Evolutionary conservation across 1,140 invertebrate genomes (phyloP).

Genomic region (Anthonomus grandis): DNA sequence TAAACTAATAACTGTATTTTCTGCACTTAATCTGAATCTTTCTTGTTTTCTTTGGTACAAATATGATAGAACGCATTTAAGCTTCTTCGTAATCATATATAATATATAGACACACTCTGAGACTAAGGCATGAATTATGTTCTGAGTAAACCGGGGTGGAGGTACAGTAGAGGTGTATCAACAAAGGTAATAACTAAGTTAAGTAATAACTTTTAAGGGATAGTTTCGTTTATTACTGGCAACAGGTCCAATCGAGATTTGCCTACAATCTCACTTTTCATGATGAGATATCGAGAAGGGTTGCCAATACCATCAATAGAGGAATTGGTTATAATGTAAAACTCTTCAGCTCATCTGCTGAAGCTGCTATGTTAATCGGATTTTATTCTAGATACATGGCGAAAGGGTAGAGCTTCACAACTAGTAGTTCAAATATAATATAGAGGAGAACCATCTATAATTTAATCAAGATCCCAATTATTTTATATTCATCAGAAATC

Average conservation of each 20-base stretch:
- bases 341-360: constrained; percentile 16
- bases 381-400: constrained; percentile 48
- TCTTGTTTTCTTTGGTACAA: too few species aligned
- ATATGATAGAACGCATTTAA: too few species aligned
- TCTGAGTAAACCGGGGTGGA: too few species aligned
- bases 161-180: too few species aligned
- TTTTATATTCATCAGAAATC: too few species aligned
- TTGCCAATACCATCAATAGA: constrained; percentile 60
- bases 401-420: constrained; percentile 52
- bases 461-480: constrained; percentile 63
- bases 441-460: constrained; percentile 66
- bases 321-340: constrained; percentile 55
- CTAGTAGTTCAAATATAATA: constrained; percentile 55
- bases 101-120: too few species aligned
- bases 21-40: too few species aligned
- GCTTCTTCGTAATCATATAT: too few species aligned
- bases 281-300: constrained; percentile 57
- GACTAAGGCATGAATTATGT: too few species aligned
- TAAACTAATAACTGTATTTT: too few species aligned
- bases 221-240: constrained; percentile 39
- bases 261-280: constrained; percentile 36
- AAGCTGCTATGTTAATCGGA: not conserved
- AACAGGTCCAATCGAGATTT: constrained; percentile 18
- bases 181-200: too few species aligned
- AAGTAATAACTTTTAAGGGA: too few species aligned